Evolutionary conservation across 2,113 vertebrate genomes (phyloP), one percentile per base, ranked within the genome.

Genomic region (Spilogale gracilis): DNA sequence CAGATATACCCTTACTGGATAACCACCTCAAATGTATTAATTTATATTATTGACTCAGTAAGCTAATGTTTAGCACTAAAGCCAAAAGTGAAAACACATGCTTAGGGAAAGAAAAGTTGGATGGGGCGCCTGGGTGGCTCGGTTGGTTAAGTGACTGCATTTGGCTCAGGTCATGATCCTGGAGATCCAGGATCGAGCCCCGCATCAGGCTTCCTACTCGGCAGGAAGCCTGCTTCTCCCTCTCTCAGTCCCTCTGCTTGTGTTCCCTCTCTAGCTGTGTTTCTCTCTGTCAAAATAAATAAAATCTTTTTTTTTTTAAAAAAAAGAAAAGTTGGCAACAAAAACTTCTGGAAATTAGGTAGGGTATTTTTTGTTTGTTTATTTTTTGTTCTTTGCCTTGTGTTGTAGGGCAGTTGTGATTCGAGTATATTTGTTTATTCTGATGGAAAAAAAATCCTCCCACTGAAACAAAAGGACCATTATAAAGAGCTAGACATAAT

Each of bases 341-440:
- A 1, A 4, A 76, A 94, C 16, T 95, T 94, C 25, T 92, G 80
- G 58, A 81, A 95, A 67, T 78, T 96, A 38, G 0, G 0, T 93
- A 95, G 74, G 0, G 23, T 71, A 25, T 67, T n/a, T 61, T 61
- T 13, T 60, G 32, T 87, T 18, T 9, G 2, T 23, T 71, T 38
- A 16, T 8, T 87, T 23, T 79, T 8, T 0, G 20, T 95, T 25
- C 13, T 10, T 52, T 96, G 25, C 82, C 73, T 90, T 43, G 0
- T 82, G 95, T 71, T 18, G 14, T 86, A 98, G 91, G 32, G 95
- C 93, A 97, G 95, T 98, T 98, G 96, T 98, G 91, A 95, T 97
- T 98, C 98, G 97, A 98, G 97, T 99, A 95, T 98, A 97, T 98
- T 98, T 97, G 97, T 98, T 98, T 98, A 97, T 98, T 94, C 94